Base-by-base conservation (phyloP, 37 sponge, comb jelly and placozoan genomes). In the Petrosia ficiformis region DNA sequence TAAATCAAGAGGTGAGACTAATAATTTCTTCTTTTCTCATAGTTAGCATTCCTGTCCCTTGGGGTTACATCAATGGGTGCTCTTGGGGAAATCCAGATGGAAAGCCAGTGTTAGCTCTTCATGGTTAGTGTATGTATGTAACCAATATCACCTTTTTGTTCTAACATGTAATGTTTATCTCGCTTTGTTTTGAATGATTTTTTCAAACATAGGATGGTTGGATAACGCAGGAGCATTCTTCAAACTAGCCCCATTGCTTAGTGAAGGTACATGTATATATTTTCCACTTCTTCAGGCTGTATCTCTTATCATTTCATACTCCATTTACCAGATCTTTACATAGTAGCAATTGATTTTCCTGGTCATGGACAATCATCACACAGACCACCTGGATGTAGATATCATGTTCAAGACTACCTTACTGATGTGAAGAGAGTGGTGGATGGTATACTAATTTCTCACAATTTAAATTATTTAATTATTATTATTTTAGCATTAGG, bases 201-300 rank as follows among this genome's bases (percentile, higher is more conserved):
- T n/a, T n/a, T n/a, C n/a, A n/a, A n/a, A n/a, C 25, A 30, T 42
- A 87, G 91, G 91, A 2, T 92, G 93, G 93, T 72, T 84, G 56
- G 88, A 92, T 42, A 92, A 92, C 87, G 88, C 93, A 43, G 88
- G 85, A 3, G 67, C 74, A 34, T 92, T 92, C 72, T 88, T 87
- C 64, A 75, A 65, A 22, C 69, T 92, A 3, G 76, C 86, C 42
- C 93, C 93, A 22, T 60, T 87, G 42, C 56, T 92, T 1, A 68
- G 75, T n/a, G 3, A 22, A 74, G 77, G 84, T 83, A 63, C 3
- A n/a, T 35, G 30, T 24, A 42, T 31, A 67, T 10, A n/a, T n/a
- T n/a, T n/a, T n/a, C n/a, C n/a, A n/a, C n/a, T n/a, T n/a, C n/a
- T n/a, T n/a, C n/a, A n/a, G n/a, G n/a, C n/a, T n/a, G n/a, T n/a